Evolutionary conservation across 2,888 invertebrate species (phyloP).

Genomic region (Tribolium freemani): DNA sequence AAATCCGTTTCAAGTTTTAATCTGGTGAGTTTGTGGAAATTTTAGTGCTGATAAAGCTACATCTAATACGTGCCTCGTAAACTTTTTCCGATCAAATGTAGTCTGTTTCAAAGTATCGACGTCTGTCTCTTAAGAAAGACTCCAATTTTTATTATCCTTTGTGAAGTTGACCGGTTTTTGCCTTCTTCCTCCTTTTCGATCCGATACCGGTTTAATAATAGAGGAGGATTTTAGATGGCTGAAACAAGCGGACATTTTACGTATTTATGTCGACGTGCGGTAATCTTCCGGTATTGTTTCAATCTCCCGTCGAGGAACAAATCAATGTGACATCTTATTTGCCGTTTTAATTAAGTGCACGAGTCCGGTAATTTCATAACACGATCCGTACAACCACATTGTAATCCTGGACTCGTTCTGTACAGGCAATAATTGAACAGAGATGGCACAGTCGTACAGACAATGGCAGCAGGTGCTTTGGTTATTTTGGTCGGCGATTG

Average conservation of each 20-base stretch:
- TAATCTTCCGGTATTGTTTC: slow-evolving; percentile 7
- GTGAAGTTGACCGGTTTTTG: slow-evolving; percentile 27
- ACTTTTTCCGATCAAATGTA: slow-evolving; percentile 31
- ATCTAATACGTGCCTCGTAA: slow-evolving; percentile 36
- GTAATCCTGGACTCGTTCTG: slow-evolving; percentile 47
- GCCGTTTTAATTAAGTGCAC: slow-evolving; percentile 30
- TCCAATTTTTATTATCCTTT: slow-evolving; percentile 41
- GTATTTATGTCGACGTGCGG: slow-evolving; percentile 18
- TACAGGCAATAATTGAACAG: slow-evolving; percentile 48
- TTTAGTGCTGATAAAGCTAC: slow-evolving; percentile 30
- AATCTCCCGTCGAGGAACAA: background rate
- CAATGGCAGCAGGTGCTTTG: slow-evolving; percentile 48
- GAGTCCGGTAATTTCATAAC: slow-evolving; percentile 33
- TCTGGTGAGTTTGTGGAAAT: slow-evolving; percentile 19
- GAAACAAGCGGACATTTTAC: slow-evolving; percentile 27
- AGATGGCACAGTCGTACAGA: slow-evolving; percentile 45
- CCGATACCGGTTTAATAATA: slow-evolving; percentile 32
- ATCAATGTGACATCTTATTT: background rate
- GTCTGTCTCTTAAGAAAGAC: slow-evolving; percentile 33
- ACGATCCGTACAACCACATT: slow-evolving; percentile 43
- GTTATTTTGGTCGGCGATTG: slow-evolving; percentile 39
- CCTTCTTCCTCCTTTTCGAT: background rate
- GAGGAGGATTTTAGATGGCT: slow-evolving; percentile 18
- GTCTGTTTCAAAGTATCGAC: slow-evolving; percentile 35
- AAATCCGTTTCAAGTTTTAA: slow-evolving; percentile 29